Conservation (phyloP, 2,888 invertebrate genomes). For the Pachliopta kotzebuea region DNA sequence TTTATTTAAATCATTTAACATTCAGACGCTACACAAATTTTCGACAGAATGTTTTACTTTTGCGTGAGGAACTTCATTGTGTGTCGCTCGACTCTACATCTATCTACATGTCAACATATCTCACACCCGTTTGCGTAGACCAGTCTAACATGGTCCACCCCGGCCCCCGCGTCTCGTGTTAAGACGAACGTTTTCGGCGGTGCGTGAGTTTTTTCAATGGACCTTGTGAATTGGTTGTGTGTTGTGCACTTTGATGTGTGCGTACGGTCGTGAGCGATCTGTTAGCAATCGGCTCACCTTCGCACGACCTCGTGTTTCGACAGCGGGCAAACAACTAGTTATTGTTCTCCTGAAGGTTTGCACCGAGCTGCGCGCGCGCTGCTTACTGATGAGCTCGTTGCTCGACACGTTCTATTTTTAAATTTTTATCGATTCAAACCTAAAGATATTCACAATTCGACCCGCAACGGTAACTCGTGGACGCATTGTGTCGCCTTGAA, state of each 20-base stretch:
- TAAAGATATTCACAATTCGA: constrained; percentile 1
- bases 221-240: constrained; percentile 15
- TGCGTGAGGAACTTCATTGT: constrained; percentile 61
- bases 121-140: constrained; percentile 7
- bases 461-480: no score
- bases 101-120: constrained; percentile 10
- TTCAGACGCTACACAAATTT: constrained; percentile 57
- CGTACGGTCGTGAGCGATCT: constrained; percentile 57
- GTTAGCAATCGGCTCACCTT: constrained; percentile 74
- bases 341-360: constrained; percentile 74
- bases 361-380: constrained; percentile 62
- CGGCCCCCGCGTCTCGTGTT: constrained; percentile 4
- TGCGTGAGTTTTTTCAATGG: background rate
- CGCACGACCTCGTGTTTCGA: constrained; percentile 77
- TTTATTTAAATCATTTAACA: constrained; percentile 23
- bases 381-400: constrained; percentile 69
- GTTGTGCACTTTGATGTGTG: constrained; percentile 20
- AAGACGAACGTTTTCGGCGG: constrained; percentile 5
- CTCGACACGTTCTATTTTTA: constrained; percentile 56
- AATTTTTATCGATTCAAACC: constrained; percentile 38
- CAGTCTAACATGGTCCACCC: constrained; percentile 37
- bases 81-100: constrained; percentile 37
- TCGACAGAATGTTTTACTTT: constrained; percentile 70
- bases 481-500: no score
- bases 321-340: constrained; percentile 64